Evolutionary conservation across 2,888 invertebrate species (phyloP), one percentile per base, ranked within the genome.

Genomic region (Watsonalla cultraria): DNA sequence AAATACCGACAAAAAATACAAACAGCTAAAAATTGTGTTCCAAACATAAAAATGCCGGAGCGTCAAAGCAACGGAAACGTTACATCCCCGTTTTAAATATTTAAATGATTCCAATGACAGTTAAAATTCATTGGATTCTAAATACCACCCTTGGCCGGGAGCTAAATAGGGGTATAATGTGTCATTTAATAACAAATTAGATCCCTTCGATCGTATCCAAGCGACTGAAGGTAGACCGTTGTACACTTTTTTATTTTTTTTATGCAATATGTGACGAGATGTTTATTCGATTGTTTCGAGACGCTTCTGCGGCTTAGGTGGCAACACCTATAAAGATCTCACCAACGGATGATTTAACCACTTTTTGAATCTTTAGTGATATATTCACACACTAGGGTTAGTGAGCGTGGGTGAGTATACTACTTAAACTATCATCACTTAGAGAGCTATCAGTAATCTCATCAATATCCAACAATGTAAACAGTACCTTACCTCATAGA

Each of bases 151-250:
- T 74, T 66, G 60, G 58, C 58, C 66, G 64, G 72, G 67, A 69
- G 68, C 77, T 72, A 70, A 80, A 80, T 78, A 81, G 76, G 76
- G 76, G 72, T 74, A 83, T 86, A 86, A 89, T 83, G 80, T 78
- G 78, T 84, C 80, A 89, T 88, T 89, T 88, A 87, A 80, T 87
- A 87, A 84, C 85, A 87, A 90, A 90, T 88, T 90, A 87, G 86
- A 82, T 80, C 76, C 72, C 72, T 42, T 42, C 42, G 11, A 42
- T 42, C 42, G 42, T 53, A 55, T 45, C 46, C 35, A 24, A 42
- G 7, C 37, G 8, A 11, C 11, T 5, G 42, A 42, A 11, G 11
- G 8, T 42, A 11, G 5, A 11, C 11, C 42, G 9, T 42, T 42
- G 2, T 42, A 42, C 11, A 11, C 11, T 42, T 42, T 42, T 42